A percentile compares a stretch with the other conserved stretches of the same genome.
phyloP scores from a whole-genome alignment of 2,888 invertebrate species.

The Bibio marci region DNA sequence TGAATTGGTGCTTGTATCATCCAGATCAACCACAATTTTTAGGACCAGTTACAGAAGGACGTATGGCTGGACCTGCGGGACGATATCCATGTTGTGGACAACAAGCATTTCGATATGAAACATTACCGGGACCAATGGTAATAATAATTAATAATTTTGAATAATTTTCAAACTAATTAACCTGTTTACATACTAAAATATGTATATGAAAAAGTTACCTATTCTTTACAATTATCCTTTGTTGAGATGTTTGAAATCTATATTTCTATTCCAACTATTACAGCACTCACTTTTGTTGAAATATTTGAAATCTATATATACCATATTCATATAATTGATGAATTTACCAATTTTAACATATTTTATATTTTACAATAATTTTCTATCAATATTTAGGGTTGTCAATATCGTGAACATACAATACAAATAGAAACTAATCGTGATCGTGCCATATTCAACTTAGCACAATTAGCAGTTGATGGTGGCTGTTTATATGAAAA shows the following conservation, averaged over 20 bases:
- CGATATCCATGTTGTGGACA: conserved; percentile 79
- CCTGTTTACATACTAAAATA: not conserved
- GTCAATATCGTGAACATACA: conserved; percentile 54
- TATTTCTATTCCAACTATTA: no score
- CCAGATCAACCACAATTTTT: conserved; percentile 60
- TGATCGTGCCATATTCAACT: conserved; percentile 43
- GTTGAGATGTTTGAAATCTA: no score
- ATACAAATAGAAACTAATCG: conserved; percentile 44
- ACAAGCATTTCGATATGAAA: conserved; percentile 44
- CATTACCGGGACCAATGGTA: conserved; percentile 26
- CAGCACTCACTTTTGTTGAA: no score
- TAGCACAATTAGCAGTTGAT: conserved; percentile 24
- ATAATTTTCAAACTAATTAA: not conserved
- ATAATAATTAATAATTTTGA: not conserved
- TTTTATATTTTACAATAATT: no score
- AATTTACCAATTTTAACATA: no score
- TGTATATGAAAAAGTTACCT: no score
- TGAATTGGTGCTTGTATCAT: conserved; percentile 70
- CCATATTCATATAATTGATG: no score
- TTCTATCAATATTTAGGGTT: no score
- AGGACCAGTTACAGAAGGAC: conserved; percentile 39
- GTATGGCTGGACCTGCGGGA: conserved; percentile 51
- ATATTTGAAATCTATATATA: no score
- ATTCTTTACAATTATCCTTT: no score
- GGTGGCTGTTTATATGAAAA: conserved; percentile 21